Base-by-base conservation (phyloP, 2,888 invertebrate genomes). In the Cryptus armator region DNA sequence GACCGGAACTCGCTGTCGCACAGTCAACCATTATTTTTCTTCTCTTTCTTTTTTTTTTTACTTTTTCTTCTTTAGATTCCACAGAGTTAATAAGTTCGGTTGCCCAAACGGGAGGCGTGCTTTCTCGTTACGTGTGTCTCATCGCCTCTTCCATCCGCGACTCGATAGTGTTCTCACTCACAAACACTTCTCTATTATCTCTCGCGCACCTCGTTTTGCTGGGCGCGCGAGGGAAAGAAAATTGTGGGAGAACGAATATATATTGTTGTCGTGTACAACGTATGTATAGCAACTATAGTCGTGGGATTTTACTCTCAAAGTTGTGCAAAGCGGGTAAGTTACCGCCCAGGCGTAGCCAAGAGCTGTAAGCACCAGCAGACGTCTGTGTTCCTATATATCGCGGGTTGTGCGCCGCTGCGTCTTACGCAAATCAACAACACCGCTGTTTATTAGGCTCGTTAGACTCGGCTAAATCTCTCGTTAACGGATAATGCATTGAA, bases 271-370 rank as follows among this genome's bases (percentile, higher is more conserved):
- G 53, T 19, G 67, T 53, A 72, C 56, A 46, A 46, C 70, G 56
- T 75, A 80, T 71, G 46, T 82, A 72, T 53, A 70, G 59, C 67
- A 16, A 14, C 74, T 75, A n/a, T 43, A 77, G 48, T 83, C 82
- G 85, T 85, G 85, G 82, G 85, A 84, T 77, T 80, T 72, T 67
- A 46, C 80, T 82, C 72, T 72, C 37, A 83, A 83, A 83, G 85
- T 85, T 83, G 80, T 80, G 85, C 85, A 85, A 85, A 80, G 76
- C 72, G 76, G 68, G 46, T 80, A 62, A 85, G 85, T 82, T 82
- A 79, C 82, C 62, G 75, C 75, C 79, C 85, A 75, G 75, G 19
- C 37, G 66, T 43, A 16, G 16, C 37, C 37, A 37, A 66, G 43
- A 32, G 32, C 62, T 32, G 29, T 29, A 14, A 14, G 62, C 62